These are phyloP conservation scores for Schrankia costaestrigalis DNA, from an alignment of 2,888 invertebrate genomes.

Conservation along the genomic window DNA sequence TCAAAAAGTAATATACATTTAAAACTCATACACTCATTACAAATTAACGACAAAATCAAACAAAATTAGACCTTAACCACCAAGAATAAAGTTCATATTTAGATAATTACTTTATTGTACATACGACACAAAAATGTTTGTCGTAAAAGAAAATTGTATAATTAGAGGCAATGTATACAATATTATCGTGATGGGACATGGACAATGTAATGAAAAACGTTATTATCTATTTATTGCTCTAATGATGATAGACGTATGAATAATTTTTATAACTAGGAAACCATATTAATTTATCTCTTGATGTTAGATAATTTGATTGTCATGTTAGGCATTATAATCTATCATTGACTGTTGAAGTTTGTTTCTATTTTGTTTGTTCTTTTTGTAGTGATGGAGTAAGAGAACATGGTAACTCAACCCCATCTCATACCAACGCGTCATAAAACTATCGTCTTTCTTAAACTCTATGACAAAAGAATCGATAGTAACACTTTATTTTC, in stretches of 20 bases:
- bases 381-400: no score
- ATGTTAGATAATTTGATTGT: constrained; percentile 20
- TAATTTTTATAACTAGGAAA: constrained; percentile 20
- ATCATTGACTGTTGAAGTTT: no score
- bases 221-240: constrained; percentile 41
- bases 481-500: no score
- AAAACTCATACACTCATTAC: constrained; percentile 1
- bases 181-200: constrained; percentile 47
- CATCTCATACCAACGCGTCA: no score
- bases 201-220: constrained; percentile 45
- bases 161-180: constrained; percentile 58
- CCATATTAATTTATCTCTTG: constrained; percentile 18
- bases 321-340: no score
- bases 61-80: not conserved
- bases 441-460: no score
- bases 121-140: constrained; percentile 18
- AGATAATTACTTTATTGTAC: not conserved
- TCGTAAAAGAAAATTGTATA: constrained; percentile 47
- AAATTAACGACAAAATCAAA: constrained; percentile 3
- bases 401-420: no score
- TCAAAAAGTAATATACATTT: constrained; percentile 44
- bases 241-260: constrained; percentile 39
- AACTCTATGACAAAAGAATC: no score
- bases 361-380: no score
- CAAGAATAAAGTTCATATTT: constrained; percentile 5